These are phyloP conservation scores for Pipistrellus pygmaeus DNA, from an alignment of 2,797 vertebrate genomes.

Conservation along the genomic window DNA sequence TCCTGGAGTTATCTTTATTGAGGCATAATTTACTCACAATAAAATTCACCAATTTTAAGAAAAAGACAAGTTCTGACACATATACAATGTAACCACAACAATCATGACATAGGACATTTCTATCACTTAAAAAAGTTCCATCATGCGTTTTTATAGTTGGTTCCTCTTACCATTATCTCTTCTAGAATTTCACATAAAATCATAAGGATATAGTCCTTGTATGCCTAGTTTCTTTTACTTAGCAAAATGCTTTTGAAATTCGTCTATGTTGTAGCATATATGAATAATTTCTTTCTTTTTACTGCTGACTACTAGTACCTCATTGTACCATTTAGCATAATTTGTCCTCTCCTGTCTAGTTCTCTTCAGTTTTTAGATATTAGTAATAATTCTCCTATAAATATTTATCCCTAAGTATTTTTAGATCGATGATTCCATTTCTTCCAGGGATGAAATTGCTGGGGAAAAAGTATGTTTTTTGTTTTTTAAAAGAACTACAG, in stretches of 20 bases:
- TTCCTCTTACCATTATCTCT: not conserved
- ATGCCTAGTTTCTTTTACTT: not conserved
- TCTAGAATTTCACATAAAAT: slow-evolving; percentile 23
- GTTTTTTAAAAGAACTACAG: not conserved
- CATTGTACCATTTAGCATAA: not conserved
- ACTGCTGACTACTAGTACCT: not conserved
- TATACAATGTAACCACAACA: not conserved
- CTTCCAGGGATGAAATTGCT: not conserved
- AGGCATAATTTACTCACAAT: not conserved
- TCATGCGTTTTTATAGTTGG: not conserved
- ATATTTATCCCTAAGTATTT: not conserved
- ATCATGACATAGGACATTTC: not conserved
- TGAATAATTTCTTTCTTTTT: not conserved
- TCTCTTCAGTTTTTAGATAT: slow-evolving; percentile 43
- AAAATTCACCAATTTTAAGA: slow-evolving; percentile 26
- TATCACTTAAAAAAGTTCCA: not conserved
- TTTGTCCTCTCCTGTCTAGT: slow-evolving; percentile 17
- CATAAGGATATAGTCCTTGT: not conserved
- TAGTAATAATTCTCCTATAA: not conserved
- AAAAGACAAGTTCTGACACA: slow-evolving; percentile 13
- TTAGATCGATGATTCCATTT: not conserved
- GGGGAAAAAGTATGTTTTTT: not conserved
- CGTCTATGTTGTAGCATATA: not conserved
- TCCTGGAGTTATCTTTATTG: slow-evolving; percentile 15
- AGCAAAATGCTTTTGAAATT: slow-evolving; percentile 32